Evolutionary conservation across 2,888 invertebrate genomes (phyloP), one percentile per base, ranked within the genome.

Genomic region (Gasteruption jaculator): DNA sequence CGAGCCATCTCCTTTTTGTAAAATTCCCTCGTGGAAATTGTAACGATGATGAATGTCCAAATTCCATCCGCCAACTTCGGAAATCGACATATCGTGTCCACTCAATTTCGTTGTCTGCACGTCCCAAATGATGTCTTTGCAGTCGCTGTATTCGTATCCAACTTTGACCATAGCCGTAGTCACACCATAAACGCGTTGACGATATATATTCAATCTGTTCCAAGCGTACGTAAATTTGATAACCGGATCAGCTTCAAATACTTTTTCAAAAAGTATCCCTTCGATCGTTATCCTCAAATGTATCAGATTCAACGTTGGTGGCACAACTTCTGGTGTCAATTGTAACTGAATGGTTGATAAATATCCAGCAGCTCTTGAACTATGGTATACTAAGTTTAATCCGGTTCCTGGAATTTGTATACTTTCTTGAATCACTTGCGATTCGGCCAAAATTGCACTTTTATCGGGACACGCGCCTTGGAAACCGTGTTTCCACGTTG

Each of bases 191-290:
- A 97, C 96, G 49, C 93, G 81, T 73, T 97, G 96, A 25, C 91
- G 81, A 71, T 97, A 99, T 2, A 95, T 92, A 63, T 99, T 97
- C 30, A 91, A 74, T 43, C 95, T 80, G 68, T 97, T 94, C 99
- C 99, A 99, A 0, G 94, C 88, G 63, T 94, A 99, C 0, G 93
- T 95, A 72, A 92, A 95, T 64, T 94, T 95, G 51, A 99, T 91
- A 22, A 91, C 85, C 0, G 95, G 92, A 72, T 95, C 95, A 0
- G 97, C 95, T 72, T 96, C 96, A 65, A 97, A 95, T 0, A 83
- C 82, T 64, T 90, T 89, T 64, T 93, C 91, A 64, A 93, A 91
- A 3, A 92, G 77, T 41, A 93, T 91, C 7, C 97, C 97, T 72
- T 96, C 95, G 54, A 94, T 91, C 2, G 91, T 90, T 45, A 99